Conservation (phyloP, 2,113 vertebrate genomes). For the Paradisaea rubra region DNA sequence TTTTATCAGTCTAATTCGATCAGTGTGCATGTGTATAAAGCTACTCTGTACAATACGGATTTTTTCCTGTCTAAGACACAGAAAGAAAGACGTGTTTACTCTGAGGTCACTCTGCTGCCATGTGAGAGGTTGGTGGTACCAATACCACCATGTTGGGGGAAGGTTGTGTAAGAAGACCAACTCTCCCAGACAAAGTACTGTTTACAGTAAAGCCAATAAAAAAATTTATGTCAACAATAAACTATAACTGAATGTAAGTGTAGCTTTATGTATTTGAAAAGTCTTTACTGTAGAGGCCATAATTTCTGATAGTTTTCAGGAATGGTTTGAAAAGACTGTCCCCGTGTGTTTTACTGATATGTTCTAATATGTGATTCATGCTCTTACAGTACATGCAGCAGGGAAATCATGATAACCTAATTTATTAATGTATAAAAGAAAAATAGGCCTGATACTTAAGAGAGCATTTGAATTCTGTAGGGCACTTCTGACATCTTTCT, state of each 20-base stretch:
- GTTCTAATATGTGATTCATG: neutral
- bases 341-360: neutral
- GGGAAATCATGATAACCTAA: neutral
- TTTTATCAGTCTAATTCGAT: conserved; percentile 41
- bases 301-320: neutral
- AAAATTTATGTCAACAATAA: neutral
- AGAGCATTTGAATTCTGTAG: neutral
- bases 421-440: neutral
- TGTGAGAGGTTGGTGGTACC: neutral
- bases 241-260: neutral
- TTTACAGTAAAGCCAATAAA: neutral
- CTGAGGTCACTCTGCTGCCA: neutral
- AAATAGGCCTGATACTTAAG: neutral
- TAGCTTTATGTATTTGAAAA: neutral
- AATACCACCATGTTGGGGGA: neutral
- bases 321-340: neutral
- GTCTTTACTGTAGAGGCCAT: neutral
- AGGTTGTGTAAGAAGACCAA: neutral
- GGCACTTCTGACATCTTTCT: neutral
- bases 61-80: neutral
- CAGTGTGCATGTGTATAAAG: neutral
- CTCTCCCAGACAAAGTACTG: neutral
- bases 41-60: neutral
- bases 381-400: neutral
- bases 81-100: neutral